Evolutionary conservation across 2,113 vertebrate species (phyloP), one percentile per base, ranked within the genome.

Genomic region (Crypturellus undulatus): DNA sequence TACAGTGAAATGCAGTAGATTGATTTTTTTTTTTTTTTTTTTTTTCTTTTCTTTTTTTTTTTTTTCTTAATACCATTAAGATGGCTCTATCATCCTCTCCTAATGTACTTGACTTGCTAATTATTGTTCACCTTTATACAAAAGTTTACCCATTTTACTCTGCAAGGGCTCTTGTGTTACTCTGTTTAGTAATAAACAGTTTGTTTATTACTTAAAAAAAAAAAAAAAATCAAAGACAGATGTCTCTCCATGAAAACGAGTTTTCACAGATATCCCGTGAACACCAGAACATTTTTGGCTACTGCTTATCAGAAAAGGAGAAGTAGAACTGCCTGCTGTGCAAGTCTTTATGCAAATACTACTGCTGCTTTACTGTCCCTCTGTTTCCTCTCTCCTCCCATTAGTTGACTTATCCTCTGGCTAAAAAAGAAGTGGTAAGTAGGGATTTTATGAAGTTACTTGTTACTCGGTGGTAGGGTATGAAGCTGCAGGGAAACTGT

Each of bases 181-280:
- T 38, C 38, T 38, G 38, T 38, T 38, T 38, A 38, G 38, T 38
- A 38, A 38, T 38, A 38, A 38, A 38, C 38, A 38, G 38, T 38
- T 38, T 38, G 51, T 73, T 94, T 85, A 47, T 85, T 60, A 38
- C 63, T 85, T 85, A 12, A 67, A 79, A 49, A 49, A 47, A 47
- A 22, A 47, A 47, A 47, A 20, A 47, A 47, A 88, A 75, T n/a
- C n/a, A 38, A 47, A 40, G 36, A 79, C 89, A 83, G 79, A 67
- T 90, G 56, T 90, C 64, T 95, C 75, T 85, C 93, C 90, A 90
- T 95, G 94, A 93, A 95, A 95, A 95, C 91, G 32, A 78, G 38
- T 86, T 84, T 92, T 93, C 63, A 47, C 4, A 67, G 75, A 94
- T 84, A 67, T 79, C 64, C 56, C 65, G 32, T 92, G 84, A 94